These are phyloP conservation scores for Phymanthus crucifer DNA, from an alignment of 92 coral and sea anemone genomes.

Conservation along the genomic window DNA sequence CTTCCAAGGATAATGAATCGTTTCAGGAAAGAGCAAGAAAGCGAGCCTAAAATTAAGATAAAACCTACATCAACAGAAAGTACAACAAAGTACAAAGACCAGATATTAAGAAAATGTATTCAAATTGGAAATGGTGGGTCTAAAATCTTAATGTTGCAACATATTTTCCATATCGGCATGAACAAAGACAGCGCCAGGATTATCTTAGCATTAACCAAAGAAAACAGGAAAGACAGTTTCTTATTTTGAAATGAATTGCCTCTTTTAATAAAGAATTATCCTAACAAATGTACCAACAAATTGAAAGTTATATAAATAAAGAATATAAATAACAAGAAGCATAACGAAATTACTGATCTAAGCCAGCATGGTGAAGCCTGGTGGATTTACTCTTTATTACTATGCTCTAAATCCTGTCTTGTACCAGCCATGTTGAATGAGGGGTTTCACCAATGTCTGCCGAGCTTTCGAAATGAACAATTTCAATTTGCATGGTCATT, in stretches of 20 bases:
- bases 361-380: not conserved
- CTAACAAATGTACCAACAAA: not conserved
- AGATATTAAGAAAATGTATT: not conserved
- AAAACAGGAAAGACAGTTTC: not conserved
- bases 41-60: too few species aligned
- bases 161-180: not conserved
- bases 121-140: not conserved
- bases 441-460: not conserved
- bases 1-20: not conserved
- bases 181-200: not conserved
- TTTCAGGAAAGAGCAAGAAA: not conserved
- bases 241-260: not conserved
- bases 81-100: not conserved
- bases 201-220: not conserved
- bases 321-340: not conserved
- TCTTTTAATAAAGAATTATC: slow-evolving; percentile 7
- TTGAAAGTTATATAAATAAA: slow-evolving; percentile 6
- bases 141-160: not conserved
- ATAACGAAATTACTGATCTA: not conserved
- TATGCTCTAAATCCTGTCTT: too few species aligned
- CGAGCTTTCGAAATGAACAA: not conserved
- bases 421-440: too few species aligned
- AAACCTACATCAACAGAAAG: not conserved
- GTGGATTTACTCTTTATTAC: not conserved
- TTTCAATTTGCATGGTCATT: too few species aligned